Evolutionary conservation across 2,888 invertebrate genomes (phyloP).

Genomic region (Cataglyphis cursor): DNA sequence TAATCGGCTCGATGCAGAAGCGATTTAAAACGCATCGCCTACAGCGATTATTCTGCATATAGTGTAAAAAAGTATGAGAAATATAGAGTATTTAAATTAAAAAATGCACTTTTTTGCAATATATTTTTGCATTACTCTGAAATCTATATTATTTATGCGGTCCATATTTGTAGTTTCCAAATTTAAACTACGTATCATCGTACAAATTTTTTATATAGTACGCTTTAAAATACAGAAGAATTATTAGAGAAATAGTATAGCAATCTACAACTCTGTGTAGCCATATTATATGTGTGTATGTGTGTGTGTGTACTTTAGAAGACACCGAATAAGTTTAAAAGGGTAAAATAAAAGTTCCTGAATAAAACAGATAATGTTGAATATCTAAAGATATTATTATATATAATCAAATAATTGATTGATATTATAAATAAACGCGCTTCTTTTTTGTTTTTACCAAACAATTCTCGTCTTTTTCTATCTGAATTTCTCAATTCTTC

Average conservation of each 20-base stretch:
- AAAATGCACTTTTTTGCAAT: neutral
- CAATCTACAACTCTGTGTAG: neutral
- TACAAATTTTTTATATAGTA: neutral
- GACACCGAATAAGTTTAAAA: neutral
- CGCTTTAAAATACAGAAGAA: neutral
- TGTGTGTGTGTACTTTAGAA: neutral
- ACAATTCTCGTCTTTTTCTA: neutral
- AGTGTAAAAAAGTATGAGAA: constrained; percentile 33
- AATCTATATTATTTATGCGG: neutral
- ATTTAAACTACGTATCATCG: neutral
- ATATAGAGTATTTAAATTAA: neutral
- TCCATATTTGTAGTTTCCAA: neutral
- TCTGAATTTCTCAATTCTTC: neutral
- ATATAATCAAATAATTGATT: neutral
- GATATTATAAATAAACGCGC: neutral
- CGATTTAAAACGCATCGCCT: constrained; percentile 58
- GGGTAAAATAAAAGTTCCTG: neutral
- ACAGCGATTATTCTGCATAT: constrained; percentile 21
- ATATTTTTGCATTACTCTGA: neutral
- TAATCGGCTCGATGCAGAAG: constrained; percentile 50
- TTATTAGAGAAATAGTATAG: neutral
- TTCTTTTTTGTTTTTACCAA: neutral
- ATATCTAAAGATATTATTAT: neutral
- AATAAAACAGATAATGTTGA: neutral
- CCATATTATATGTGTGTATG: neutral